Evolutionary conservation across 2,113 vertebrate genomes (phyloP).

Genomic region (Saiga tatarica): DNA sequence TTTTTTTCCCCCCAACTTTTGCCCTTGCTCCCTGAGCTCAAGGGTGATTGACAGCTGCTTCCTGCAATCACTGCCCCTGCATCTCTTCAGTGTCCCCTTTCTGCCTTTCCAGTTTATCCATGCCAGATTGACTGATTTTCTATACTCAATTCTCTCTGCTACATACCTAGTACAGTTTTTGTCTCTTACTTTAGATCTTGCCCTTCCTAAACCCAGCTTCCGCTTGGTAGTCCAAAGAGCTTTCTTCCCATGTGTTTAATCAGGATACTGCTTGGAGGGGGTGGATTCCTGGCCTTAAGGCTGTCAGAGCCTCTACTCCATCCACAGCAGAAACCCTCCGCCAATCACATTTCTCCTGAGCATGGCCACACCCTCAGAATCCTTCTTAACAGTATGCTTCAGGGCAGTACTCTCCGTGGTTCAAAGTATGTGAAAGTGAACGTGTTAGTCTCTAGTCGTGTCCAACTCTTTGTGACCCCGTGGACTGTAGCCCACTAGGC

Average conservation of each 20-base stretch:
- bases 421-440: not conserved
- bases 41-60: too few relatives aligned
- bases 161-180: not conserved
- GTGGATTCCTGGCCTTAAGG: not conserved
- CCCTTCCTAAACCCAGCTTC: not conserved
- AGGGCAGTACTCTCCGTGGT: too few relatives aligned
- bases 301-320: not conserved
- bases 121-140: not conserved
- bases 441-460: accelerated
- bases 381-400: not conserved
- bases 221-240: too few relatives aligned
- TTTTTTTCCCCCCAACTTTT: accelerated
- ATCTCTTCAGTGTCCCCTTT: not conserved
- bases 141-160: not conserved
- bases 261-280: not conserved
- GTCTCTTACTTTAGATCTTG: not conserved
- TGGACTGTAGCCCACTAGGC: not conserved
- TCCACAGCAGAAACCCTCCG: not conserved
- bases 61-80: not conserved
- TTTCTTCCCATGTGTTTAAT: not conserved
- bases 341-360: not conserved
- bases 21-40: not conserved
- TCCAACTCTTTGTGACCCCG: not conserved
- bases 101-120: not conserved
- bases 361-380: not conserved